Conservation (phyloP, 1,140 invertebrate species). For the Neodiprion lecontei region DNA sequence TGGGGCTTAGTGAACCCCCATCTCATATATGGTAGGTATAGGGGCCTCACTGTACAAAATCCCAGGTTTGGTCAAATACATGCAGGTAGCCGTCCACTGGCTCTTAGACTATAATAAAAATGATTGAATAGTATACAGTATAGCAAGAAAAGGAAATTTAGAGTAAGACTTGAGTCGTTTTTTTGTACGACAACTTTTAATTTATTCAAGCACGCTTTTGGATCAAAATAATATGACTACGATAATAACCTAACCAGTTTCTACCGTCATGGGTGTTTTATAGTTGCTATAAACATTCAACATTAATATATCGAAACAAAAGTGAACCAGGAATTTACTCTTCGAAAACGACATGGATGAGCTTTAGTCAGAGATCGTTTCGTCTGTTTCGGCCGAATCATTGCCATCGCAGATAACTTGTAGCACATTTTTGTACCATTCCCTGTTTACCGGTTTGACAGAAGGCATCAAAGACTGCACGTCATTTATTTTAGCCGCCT, state of each 20-base stretch:
- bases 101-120: too few species aligned
- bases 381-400: not conserved
- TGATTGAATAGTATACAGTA: not conserved
- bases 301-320: not conserved
- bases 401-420: not conserved
- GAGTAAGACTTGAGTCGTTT: not conserved
- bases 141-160: not conserved
- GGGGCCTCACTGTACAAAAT: too few species aligned
- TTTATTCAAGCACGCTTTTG: not conserved
- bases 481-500: conserved; percentile 17
- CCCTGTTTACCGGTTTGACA: conserved; percentile 10
- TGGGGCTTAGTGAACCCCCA: too few species aligned
- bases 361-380: not conserved
- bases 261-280: not conserved
- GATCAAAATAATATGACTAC: not conserved
- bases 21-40: too few species aligned
- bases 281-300: not conserved
- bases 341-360: not conserved
- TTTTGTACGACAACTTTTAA: not conserved
- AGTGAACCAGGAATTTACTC: not conserved
- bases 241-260: not conserved
- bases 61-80: too few species aligned
- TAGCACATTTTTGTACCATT: conserved; percentile 11
- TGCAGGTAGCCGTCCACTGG: too few species aligned
- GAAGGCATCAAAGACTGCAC: conserved; percentile 5